A percentile compares a stretch with the other conserved stretches of the same genome.
Conservation (phyloP, 2,888 invertebrate genomes). For the Suillia variegata region DNA sequence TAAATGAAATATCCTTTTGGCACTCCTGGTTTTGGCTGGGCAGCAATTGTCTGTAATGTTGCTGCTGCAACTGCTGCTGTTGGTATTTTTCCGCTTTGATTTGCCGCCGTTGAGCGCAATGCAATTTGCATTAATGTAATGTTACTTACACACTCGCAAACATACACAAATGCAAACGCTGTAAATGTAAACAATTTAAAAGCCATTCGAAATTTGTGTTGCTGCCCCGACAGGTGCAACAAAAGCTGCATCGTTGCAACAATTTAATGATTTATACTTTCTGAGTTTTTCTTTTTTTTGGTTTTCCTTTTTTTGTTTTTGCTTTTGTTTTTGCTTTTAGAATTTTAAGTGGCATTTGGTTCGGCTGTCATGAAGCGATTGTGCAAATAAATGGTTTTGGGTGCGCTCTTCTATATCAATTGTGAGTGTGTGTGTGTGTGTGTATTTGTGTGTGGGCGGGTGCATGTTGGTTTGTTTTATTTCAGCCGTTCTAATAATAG, state of each 20-base stretch:
- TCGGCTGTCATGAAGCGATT: too few relatives aligned
- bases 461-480: too few relatives aligned
- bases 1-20: background rate
- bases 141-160: constrained; percentile 12
- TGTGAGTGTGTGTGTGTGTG: too few relatives aligned
- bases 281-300: too few relatives aligned
- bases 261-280: constrained; percentile 49
- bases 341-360: background rate
- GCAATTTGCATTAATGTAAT: background rate
- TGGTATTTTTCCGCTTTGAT: background rate
- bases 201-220: background rate
- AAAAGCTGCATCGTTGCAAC: constrained; percentile 50
- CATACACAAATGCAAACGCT: constrained; percentile 13
- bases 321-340: too few relatives aligned
- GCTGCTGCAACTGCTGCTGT: constrained; percentile 40
- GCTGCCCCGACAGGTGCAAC: constrained; percentile 37
- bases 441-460: too few relatives aligned
- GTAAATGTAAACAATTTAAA: background rate
- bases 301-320: too few relatives aligned
- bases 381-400: too few relatives aligned
- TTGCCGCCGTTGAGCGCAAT: too few relatives aligned
- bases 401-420: too few relatives aligned
- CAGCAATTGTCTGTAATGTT: background rate
- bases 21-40: background rate
- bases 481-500: too few relatives aligned